phyloP scores from a whole-genome alignment of 2,888 invertebrate genomes.

The Rotaria magnacalcarata region DNA sequence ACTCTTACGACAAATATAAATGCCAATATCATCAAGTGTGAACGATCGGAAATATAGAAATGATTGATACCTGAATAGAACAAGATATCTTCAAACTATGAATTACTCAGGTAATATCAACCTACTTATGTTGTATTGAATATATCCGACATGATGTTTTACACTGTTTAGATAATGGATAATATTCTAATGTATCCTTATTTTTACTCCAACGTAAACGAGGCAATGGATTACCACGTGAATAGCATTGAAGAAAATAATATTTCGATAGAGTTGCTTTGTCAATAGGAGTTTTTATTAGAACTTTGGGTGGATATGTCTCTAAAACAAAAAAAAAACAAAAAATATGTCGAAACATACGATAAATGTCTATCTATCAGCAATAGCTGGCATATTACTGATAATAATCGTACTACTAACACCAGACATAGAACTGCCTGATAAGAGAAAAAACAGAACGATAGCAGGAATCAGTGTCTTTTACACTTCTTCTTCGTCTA shows the following conservation, averaged over 20 bases:
- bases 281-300: background rate
- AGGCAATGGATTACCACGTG: conserved; percentile 10
- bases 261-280: background rate
- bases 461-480: conserved; percentile 13
- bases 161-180: conserved; percentile 9
- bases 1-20: conserved; percentile 10
- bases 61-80: background rate
- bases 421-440: background rate
- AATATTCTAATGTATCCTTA: background rate
- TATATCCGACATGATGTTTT: background rate
- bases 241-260: conserved; percentile 18
- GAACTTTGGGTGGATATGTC: conserved; percentile 19
- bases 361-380: conserved; percentile 10
- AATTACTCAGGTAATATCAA: too few relatives aligned
- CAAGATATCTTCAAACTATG: too few relatives aligned
- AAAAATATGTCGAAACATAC: background rate
- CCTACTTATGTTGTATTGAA: background rate
- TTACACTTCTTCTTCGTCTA: background rate
- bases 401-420: background rate
- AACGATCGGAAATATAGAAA: background rate
- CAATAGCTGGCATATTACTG: background rate
- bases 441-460: background rate
- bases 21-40: background rate
- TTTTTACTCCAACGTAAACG: conserved; percentile 27
- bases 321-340: background rate